Percentiles rank a stretch among this genome's conserved stretches.
Evolutionary conservation across 2,888 invertebrate genomes (phyloP).

Genomic region (Harpalus rubripes): DNA sequence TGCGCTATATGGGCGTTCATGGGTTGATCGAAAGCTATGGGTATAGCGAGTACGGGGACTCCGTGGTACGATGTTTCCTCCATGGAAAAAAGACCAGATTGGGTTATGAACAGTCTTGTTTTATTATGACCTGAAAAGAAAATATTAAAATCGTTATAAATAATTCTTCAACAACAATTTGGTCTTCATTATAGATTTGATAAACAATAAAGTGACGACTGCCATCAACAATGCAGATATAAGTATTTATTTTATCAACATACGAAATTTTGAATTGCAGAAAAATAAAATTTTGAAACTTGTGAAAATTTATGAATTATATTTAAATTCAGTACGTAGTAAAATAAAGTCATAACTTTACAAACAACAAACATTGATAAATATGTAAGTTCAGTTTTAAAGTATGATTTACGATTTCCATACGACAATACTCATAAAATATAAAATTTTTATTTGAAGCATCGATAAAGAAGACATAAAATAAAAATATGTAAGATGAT

Average conservation of each 20-base stretch:
- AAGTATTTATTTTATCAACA: too few relatives aligned
- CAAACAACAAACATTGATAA: neutral
- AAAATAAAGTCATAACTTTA: too few relatives aligned
- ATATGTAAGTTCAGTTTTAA: neutral
- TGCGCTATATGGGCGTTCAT: constrained; percentile 39
- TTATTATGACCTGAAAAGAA: constrained; percentile 50
- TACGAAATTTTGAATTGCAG: too few relatives aligned
- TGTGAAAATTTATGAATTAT: too few relatives aligned
- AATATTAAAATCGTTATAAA: neutral
- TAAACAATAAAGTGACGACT: too few relatives aligned
- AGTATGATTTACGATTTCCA: constrained; percentile 15
- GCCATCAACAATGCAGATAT: too few relatives aligned
- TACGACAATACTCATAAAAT: neutral
- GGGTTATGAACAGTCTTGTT: constrained; percentile 53
- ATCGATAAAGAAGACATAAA: constrained; percentile 29
- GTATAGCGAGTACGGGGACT: constrained; percentile 50
- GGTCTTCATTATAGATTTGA: too few relatives aligned
- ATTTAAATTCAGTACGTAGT: too few relatives aligned
- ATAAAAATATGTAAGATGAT: neutral
- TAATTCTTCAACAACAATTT: too few relatives aligned
- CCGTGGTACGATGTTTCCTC: constrained; percentile 58
- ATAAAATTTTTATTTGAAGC: constrained; percentile 13
- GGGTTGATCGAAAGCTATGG: constrained; percentile 58
- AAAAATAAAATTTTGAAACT: too few relatives aligned
- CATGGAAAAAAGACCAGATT: constrained; percentile 55